Evolutionary conservation across 2,797 vertebrate species (phyloP).

Genomic region (Clarias fuscus): DNA sequence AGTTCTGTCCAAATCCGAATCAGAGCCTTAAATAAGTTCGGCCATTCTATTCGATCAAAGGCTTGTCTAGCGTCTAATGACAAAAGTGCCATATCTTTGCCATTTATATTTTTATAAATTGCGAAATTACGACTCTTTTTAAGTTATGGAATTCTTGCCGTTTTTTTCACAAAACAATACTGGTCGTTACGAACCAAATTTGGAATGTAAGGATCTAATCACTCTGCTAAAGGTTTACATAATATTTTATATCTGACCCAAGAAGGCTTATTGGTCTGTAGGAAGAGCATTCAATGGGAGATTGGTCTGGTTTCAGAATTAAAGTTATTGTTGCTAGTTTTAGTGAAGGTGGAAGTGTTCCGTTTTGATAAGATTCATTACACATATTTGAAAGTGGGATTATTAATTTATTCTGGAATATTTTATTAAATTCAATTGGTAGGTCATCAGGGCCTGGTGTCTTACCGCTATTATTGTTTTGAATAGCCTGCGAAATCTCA

Average conservation of each 20-base stretch:
- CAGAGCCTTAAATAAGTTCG: background rate
- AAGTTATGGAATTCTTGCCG: slow-evolving; percentile 44
- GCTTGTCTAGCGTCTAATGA: slow-evolving; percentile 31
- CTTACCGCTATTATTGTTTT: slow-evolving; percentile 35
- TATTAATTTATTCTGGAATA: too few species aligned
- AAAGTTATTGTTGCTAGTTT: slow-evolving; percentile 41
- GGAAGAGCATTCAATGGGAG: slow-evolving; percentile 15
- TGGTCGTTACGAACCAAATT: slow-evolving; percentile 8
- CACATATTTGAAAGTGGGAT: too few species aligned
- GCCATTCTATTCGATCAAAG: slow-evolving; percentile 33
- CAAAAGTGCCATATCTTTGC: slow-evolving; percentile 29
- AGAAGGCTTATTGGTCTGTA: slow-evolving; percentile 37
- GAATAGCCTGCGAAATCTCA: slow-evolving; percentile 14
- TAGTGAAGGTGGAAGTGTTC: background rate
- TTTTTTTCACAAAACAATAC: slow-evolving; percentile 32
- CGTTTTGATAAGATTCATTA: too few species aligned
- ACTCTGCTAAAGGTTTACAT: slow-evolving; percentile 8
- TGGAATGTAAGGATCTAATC: slow-evolving; percentile 12
- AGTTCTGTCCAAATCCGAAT: background rate
- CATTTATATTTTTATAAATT: slow-evolving; percentile 25
- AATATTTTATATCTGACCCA: slow-evolving; percentile 36
- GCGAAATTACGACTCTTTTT: slow-evolving; percentile 22
- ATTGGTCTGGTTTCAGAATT: slow-evolving; percentile 28
- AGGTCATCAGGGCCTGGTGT: background rate
- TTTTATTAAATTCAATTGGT: too few species aligned